phyloP scores from a whole-genome alignment of 2,113 vertebrate species.

The Gracilinanus agilis region DNA sequence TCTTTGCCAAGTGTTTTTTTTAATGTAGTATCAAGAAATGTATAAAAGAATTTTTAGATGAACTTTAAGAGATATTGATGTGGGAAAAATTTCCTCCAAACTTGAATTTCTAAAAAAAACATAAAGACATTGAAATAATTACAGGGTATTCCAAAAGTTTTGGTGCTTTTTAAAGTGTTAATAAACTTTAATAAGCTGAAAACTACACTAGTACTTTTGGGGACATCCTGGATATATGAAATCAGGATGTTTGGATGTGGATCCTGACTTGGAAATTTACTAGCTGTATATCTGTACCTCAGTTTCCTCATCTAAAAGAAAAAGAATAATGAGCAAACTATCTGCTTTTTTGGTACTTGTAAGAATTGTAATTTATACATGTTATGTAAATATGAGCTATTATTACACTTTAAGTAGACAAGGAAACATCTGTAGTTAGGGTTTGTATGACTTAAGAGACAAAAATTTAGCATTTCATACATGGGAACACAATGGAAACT shows the following conservation, averaged over 20 bases:
- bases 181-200: neutral
- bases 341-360: no score
- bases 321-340: neutral
- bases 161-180: neutral
- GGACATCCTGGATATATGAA: neutral
- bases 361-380: neutral
- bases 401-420: neutral
- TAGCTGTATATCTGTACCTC: neutral
- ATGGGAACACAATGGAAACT: neutral
- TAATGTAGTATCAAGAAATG: neutral
- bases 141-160: neutral
- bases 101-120: conserved; percentile 37
- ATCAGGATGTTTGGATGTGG: neutral
- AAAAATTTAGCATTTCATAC: neutral
- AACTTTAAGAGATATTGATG: conserved; percentile 7
- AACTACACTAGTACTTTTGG: neutral
- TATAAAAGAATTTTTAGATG: conserved; percentile 20
- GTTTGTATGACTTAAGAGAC: neutral
- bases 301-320: neutral
- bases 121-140: conserved; percentile 10
- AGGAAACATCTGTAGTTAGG: neutral
- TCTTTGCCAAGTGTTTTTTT: neutral
- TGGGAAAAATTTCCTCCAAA: conserved; percentile 26
- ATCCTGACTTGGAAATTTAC: neutral
- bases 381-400: neutral